Percentiles rank a stretch among this genome's conserved stretches.
phyloP scores from a whole-genome alignment of 2,888 invertebrate species.

The Stenodera caucasica region DNA sequence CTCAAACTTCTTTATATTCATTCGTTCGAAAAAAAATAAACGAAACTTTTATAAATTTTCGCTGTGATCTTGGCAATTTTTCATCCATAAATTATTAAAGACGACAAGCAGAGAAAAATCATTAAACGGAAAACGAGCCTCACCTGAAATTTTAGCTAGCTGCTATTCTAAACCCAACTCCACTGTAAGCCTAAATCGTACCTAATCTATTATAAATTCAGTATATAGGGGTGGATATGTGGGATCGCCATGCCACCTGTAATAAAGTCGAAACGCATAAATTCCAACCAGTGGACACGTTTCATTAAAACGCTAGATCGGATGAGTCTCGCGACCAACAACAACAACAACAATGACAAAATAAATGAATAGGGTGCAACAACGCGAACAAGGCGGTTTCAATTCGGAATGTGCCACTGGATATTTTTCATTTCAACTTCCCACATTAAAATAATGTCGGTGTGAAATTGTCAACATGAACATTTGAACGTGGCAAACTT shows the following conservation, averaged over 20 bases:
- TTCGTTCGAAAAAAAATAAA: background rate
- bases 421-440: slow-evolving; percentile 17
- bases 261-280: slow-evolving; percentile 9
- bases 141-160: background rate
- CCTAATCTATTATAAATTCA: background rate
- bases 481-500: too few relatives aligned
- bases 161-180: background rate
- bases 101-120: background rate
- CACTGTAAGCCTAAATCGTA: background rate
- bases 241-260: background rate
- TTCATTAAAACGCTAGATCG: slow-evolving; percentile 18
- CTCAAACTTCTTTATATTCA: background rate
- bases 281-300: slow-evolving; percentile 14
- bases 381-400: slow-evolving; percentile 13
- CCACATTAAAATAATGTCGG: background rate
- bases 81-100: background rate
- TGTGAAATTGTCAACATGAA: background rate
- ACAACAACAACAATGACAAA: slow-evolving; percentile 13
- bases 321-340: background rate
- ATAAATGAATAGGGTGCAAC: too few relatives aligned
- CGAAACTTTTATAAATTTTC: background rate
- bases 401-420: slow-evolving; percentile 12
- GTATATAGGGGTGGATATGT: background rate
- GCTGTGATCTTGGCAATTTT: background rate
- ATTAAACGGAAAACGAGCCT: background rate